Base-by-base conservation (phyloP, 2,888 invertebrate species). In the Platypus cylindrus region DNA sequence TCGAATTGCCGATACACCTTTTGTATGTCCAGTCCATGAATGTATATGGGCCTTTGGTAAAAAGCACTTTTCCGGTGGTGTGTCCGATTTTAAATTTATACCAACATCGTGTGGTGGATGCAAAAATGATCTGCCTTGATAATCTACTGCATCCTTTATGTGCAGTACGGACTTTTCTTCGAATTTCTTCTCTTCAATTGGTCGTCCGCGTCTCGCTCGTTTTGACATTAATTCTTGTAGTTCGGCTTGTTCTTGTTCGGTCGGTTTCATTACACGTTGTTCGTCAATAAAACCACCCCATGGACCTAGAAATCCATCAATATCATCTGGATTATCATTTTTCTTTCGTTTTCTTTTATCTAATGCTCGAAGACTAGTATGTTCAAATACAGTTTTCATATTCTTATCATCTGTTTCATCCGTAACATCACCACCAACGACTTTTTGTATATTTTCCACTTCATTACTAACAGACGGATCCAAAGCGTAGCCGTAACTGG, bases 201-300 rank as follows among this genome's bases (percentile, higher is more conserved):
- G 71, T 55, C 81, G 84, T 42, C 85, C 84, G 43, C 82, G 73
- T 61, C 90, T 91, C 54, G 86, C 86, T 54, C 87, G 68, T 63
- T 95, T 93, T 0, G 91, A 83, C 33, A 91, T 65, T 53, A 94
- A 81, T 61, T 95, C 97, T 60, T 95, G 94, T 32, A 98, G 62
- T 53, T 89, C 93, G 12, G 85, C 89, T 25, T 91, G 83, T 54
- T 94, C 90, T 51, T 95, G 91, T 37, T 91, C 91, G 37, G 81
- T 78, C 1, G 98, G 98, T 58, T 83, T 85, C 54, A 89, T 77
- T 1, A 91, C 70, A 35, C 83, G 77, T 51, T 79, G 71, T 62
- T 99, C 97, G 54, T 93, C 91, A 5, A 78, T 74, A 62, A 73
- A 99, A 34, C 85, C 85, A 36, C 91, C 97, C 98, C 98, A 99